phyloP scores from a whole-genome alignment of 2,113 vertebrate species.

The Dicentrarchus labrax region DNA sequence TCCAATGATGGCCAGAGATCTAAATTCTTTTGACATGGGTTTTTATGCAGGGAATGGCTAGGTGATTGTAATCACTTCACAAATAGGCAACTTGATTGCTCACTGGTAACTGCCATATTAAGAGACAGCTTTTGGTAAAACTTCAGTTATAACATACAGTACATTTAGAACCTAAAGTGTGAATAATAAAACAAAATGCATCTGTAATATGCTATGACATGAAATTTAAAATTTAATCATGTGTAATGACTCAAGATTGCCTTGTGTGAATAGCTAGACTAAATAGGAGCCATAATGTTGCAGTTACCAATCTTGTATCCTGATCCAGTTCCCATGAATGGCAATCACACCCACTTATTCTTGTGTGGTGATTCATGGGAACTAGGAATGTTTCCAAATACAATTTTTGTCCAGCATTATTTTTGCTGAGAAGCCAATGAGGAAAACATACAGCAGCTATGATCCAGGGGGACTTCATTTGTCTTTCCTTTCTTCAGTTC shows the following conservation, averaged over 20 bases:
- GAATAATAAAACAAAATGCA: conserved; percentile 26
- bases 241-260: not conserved
- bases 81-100: conserved; percentile 27
- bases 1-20: conserved; percentile 56
- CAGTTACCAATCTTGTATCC: conserved; percentile 30
- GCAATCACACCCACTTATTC: conserved; percentile 29
- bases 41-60: conserved; percentile 12
- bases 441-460: not conserved
- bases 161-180: conserved; percentile 24
- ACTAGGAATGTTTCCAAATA: conserved; percentile 18
- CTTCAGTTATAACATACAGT: not conserved
- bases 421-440: not conserved
- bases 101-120: conserved; percentile 5
- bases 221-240: conserved; percentile 27
- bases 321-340: conserved; percentile 37
- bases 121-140: conserved; percentile 3
- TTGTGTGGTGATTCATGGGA: conserved; percentile 26
- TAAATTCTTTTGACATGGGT: conserved; percentile 53
- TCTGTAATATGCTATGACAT: conserved; percentile 11
- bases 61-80: conserved; percentile 36
- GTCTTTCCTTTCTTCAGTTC: not conserved
- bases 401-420: not conserved
- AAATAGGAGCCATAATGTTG: conserved; percentile 20
- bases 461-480: not conserved
- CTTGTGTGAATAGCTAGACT: conserved; percentile 10